These are phyloP conservation scores for Trematomus loennbergii DNA, from an alignment of 2,113 vertebrate species.

Conservation along the genomic window DNA sequence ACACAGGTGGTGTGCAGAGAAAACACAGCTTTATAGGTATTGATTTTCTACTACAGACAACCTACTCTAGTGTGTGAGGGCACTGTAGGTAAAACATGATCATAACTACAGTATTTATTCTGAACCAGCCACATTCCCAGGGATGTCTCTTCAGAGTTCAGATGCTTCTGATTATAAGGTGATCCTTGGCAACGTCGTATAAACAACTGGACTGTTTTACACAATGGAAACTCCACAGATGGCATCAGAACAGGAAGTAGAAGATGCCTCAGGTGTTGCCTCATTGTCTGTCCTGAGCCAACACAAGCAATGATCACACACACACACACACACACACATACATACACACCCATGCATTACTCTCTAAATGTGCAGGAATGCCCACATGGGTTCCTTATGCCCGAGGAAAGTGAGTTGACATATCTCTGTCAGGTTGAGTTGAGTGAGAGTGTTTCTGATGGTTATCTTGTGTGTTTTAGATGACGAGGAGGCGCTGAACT, in stretches of 20 bases:
- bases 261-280: conserved; percentile 39
- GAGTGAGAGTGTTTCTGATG: neutral
- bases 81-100: too few species aligned
- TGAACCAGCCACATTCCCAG: too few species aligned
- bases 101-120: too few species aligned
- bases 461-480: conserved; percentile 78
- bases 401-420: neutral
- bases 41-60: too few species aligned
- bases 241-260: conserved; percentile 58
- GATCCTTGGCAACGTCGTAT: neutral
- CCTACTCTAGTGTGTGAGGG: too few species aligned
- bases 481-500: conserved; percentile 92
- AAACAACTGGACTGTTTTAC: conserved; percentile 23
- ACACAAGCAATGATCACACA: neutral
- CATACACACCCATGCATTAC: neutral
- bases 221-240: conserved; percentile 37
- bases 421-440: neutral
- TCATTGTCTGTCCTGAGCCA: neutral
- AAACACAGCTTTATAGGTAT: neutral
- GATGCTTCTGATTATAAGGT: too few species aligned
- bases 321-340: too few species aligned
- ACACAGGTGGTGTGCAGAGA: too few species aligned
- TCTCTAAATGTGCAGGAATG: neutral
- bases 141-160: too few species aligned
- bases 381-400: too few species aligned